Conservation (phyloP, 2,113 vertebrate species). For the Loxodonta africana region DNA sequence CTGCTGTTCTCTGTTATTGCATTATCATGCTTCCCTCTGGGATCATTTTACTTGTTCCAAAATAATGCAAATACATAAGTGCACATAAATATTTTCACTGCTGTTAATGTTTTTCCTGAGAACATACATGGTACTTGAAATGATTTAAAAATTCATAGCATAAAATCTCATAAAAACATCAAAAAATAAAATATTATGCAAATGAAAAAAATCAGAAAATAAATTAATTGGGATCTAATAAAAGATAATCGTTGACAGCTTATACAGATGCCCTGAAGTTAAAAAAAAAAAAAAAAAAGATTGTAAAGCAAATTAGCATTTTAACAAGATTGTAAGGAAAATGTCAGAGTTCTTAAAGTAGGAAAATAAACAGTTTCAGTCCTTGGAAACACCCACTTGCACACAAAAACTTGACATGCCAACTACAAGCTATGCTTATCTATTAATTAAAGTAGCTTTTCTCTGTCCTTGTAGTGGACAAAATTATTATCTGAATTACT, state of each 20-base stretch:
- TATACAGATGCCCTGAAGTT: constrained; percentile 36
- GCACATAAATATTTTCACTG: not conserved
- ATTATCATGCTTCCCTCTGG: not conserved
- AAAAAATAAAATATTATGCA: constrained; percentile 40
- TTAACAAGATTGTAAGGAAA: constrained; percentile 59
- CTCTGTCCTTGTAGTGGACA: constrained; percentile 43
- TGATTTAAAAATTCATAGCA: not conserved
- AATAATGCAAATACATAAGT: not conserved
- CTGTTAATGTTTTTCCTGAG: not conserved
- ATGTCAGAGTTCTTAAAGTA: not conserved
- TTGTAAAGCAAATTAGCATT: constrained; percentile 70
- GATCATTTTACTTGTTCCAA: not conserved
- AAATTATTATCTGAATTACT: constrained; percentile 59
- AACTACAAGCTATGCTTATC: constrained; percentile 67
- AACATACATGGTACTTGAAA: not conserved
- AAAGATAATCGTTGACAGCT: constrained; percentile 19
- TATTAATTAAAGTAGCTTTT: constrained; percentile 77
- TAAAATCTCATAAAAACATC: not conserved
- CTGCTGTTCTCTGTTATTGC: not conserved
- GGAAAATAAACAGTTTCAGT: constrained; percentile 60
- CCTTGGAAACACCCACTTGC: constrained; percentile 54
- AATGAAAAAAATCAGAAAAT: constrained; percentile 57
- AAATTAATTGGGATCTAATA: constrained; percentile 55
- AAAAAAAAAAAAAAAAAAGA: not conserved
- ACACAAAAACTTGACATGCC: constrained; percentile 44